These are phyloP conservation scores for Coracias cyanogaster DNA, from an alignment of 2,797 vertebrate genomes.

Conservation along the genomic window DNA sequence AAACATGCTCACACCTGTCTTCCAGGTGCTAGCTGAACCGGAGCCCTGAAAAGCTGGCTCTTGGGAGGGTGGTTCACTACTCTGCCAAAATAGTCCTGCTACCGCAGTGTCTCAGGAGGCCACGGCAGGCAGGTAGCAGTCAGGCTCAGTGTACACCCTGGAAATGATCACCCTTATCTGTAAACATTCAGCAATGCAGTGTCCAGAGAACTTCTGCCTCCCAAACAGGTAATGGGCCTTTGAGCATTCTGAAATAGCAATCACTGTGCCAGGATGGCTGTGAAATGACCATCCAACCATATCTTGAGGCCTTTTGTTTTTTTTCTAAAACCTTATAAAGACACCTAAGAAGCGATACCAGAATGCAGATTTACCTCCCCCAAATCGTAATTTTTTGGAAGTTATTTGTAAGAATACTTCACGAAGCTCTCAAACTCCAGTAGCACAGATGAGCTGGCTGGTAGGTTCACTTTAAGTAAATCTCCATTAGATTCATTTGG, in stretches of 20 bases:
- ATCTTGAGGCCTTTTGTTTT: not conserved
- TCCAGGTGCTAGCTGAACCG: not conserved
- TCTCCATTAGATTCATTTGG: not conserved
- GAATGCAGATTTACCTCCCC: not conserved
- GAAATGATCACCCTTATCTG: constrained; percentile 25
- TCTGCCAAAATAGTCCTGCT: not conserved
- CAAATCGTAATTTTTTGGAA: not conserved
- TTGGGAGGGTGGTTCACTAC: not conserved
- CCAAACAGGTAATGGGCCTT: constrained; percentile 38
- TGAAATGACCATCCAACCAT: not conserved
- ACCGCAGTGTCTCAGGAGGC: not conserved
- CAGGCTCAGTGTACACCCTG: not conserved
- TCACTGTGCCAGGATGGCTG: not conserved
- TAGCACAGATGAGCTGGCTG: not conserved
- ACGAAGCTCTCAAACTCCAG: not conserved
- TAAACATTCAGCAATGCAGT: constrained; percentile 6
- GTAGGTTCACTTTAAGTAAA: not conserved
- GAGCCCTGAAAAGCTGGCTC: not conserved
- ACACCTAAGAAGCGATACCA: not conserved
- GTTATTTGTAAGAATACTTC: not conserved
- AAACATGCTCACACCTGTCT: constrained; percentile 37
- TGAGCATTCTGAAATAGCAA: not conserved
- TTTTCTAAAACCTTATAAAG: not conserved
- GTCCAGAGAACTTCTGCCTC: not conserved
- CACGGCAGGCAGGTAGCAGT: not conserved